Evolutionary conservation across 1,140 invertebrate species (phyloP), one percentile per base, ranked within the genome.

Genomic region (Drosophila ercepeae): DNA sequence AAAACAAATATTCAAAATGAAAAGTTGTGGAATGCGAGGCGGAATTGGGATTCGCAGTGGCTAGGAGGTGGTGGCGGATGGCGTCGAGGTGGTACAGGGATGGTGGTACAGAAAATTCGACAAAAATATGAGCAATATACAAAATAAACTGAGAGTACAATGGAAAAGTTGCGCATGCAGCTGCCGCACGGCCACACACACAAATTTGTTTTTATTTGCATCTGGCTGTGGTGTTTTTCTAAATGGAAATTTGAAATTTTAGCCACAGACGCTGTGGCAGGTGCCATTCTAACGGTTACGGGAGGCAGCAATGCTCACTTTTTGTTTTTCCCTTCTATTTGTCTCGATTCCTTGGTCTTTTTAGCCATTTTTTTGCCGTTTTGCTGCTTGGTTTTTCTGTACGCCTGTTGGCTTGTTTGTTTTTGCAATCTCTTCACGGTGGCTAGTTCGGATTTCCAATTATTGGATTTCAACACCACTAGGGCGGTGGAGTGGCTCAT

Each of bases 361-460:
- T 61, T 51, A 19, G 23, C 25, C 29, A 7, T 19, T 18, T 39
- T 39, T 16, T 42, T 8, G 16, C 39, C 39, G 39, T 42, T 42
- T 42, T 42, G 39, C 39, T 18, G 39, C 8, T 9, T 42, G 39
- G 14, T 16, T 14, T 25, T 41, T 23, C 13, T 59, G 36, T 32
- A 59, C 19, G 42, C 9, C 18, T 29, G 44, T 21, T 21, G 44
- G 42, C 6, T 32, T 67, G 42, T 69, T 69, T 61, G 41, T 61
- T 72, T 72, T 73, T 21, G 54, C 52, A 76, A 78, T 71, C 73
- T 59, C 44, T 68, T 81, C 57, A 52, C 64, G 68, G 72, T 54
- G 55, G 57, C 49, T 70, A 60, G 76, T 77, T 79, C 50, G 19
- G 69, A 64, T 73, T 73, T 67, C 58, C 64, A 78, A 83, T 84